Evolutionary conservation across 2,113 vertebrate species (phyloP).

Genomic region (Phainopepla nitens): DNA sequence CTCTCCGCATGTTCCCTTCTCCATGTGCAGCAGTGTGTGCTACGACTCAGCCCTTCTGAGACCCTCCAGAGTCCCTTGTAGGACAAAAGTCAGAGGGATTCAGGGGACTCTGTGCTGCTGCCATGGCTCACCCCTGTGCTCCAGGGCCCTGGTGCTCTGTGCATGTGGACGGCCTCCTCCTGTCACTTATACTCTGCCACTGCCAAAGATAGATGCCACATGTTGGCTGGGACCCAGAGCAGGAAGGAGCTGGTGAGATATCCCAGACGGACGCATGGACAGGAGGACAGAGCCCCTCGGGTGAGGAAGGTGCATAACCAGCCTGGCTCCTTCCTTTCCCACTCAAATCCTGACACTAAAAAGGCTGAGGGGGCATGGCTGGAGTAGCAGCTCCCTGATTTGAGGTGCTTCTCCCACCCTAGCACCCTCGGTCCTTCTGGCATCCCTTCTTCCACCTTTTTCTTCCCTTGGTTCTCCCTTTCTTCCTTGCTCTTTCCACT

Average conservation of each 20-base stretch:
- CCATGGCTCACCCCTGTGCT: background rate
- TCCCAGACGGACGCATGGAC: background rate
- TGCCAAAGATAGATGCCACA: conserved; percentile 4
- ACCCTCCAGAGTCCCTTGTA: background rate
- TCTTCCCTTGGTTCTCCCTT: background rate
- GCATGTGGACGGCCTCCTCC: background rate
- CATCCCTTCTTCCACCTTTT: background rate
- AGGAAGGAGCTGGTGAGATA: conserved; percentile 21
- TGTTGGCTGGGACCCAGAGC: background rate
- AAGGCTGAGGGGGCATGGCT: background rate
- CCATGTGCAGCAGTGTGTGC: rapidly evolving
- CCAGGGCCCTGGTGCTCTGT: background rate
- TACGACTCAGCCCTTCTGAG: rapidly evolving
- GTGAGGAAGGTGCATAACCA: background rate
- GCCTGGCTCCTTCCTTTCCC: background rate
- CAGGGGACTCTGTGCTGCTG: background rate
- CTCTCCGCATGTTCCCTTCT: background rate
- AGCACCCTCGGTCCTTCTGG: background rate
- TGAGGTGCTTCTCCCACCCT: background rate
- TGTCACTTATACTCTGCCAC: background rate
- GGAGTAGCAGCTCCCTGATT: background rate
- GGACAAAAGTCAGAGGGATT: background rate
- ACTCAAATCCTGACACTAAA: background rate
- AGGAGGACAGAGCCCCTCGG: background rate
- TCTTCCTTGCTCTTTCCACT: background rate